Base-by-base conservation (phyloP, 2,888 invertebrate species). In the Scotopteryx bipunctaria region DNA sequence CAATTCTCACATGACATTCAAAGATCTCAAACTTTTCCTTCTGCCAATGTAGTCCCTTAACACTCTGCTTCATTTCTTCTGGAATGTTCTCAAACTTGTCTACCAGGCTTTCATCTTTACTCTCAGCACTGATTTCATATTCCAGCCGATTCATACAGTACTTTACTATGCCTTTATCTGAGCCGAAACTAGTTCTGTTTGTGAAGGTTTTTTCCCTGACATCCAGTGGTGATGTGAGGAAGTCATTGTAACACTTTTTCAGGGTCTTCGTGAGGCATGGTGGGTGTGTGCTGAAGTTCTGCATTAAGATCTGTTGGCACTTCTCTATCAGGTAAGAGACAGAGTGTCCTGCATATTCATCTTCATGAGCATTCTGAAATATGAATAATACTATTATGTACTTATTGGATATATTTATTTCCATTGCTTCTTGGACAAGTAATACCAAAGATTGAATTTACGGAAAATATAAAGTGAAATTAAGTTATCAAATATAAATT, bases 301-400 rank as follows among this genome's bases (percentile, higher is more conserved):
- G 68, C 37, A 78, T 66, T 2, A 91, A 59, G 36, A 82, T 69
- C 54, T 80, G 74, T 63, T 87, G 84, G 57, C 86, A 86, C 55
- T 78, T 83, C 14, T 76, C 72, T 55, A 91, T 58, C 9, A 91
- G 57, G n/a, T 76, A 63, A 13, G 65, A 47, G 11, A 77, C 63
- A 31, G 79, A 63, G 54, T 79, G 73, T 29, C 71, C 78, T 6
- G 71, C 66, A 51, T 71, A 70, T 21, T 67, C 66, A 61, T 89
- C 82, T 27, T 83, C 78, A 67, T 89, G 86, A 2, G 81, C 82
- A 83, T 91, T 90, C 89, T 91, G 82, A 36, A 87, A 88, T 17
- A 16, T 27, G 17, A 8, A 14, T 11, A 29, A 38, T 32, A 27
- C 16, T 41, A 37, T 21, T 27, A 2, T 11, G 2, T 9, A 9